Evolutionary conservation across 1,140 invertebrate genomes (phyloP).

Genomic region (Sycophaga agraensis): DNA sequence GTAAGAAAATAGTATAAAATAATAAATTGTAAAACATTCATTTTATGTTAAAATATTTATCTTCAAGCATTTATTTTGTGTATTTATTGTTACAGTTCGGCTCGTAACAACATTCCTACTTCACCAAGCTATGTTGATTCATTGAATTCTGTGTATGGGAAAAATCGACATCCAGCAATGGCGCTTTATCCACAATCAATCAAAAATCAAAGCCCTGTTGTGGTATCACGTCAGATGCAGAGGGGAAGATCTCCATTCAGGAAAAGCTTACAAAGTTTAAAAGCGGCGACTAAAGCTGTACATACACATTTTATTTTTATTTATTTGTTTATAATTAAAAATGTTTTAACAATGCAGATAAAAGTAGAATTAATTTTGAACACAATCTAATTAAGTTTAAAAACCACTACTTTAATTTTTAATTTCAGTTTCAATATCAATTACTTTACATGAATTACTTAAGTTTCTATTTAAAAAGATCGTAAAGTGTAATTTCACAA

Average conservation of each 20-base stretch:
- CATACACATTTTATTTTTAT: neutral
- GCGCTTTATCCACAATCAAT: slow-evolving; percentile 7
- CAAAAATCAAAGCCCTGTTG: slow-evolving; percentile 1
- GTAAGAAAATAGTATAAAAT: slow-evolving; percentile 38
- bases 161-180: slow-evolving; percentile 14
- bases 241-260: slow-evolving; percentile 48
- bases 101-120: too few relatives aligned
- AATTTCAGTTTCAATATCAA: too few relatives aligned
- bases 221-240: slow-evolving; percentile 33
- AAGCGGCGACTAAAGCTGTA: slow-evolving; percentile 11
- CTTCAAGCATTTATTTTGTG: neutral
- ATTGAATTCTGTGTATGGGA: slow-evolving; percentile 12
- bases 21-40: neutral
- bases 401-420: too few relatives aligned
- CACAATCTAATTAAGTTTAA: too few relatives aligned
- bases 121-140: too few relatives aligned
- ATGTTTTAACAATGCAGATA: too few relatives aligned
- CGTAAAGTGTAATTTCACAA: too few relatives aligned
- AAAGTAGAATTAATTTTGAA: too few relatives aligned
- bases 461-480: too few relatives aligned
- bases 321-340: too few relatives aligned
- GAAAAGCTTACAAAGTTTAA: slow-evolving; percentile 28
- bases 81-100: too few relatives aligned
- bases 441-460: too few relatives aligned
- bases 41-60: neutral